These are phyloP conservation scores for Electrona antarctica DNA, from an alignment of 2,113 vertebrate genomes.

Conservation along the genomic window DNA sequence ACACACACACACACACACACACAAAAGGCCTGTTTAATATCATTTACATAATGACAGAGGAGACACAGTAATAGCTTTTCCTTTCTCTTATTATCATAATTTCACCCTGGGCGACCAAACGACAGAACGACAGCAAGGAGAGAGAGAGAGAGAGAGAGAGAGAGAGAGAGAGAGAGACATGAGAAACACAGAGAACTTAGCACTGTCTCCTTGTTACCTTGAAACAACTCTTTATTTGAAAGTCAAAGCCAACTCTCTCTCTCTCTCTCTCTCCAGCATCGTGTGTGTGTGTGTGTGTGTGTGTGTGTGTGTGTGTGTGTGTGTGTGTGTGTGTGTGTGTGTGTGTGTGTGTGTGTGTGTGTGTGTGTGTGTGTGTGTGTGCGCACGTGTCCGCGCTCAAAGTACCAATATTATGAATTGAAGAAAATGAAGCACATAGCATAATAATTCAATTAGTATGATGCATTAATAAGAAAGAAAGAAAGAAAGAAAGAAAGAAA, in stretches of 20 bases:
- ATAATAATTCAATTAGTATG: too few species aligned
- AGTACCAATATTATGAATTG: too few species aligned
- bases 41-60: slow-evolving; percentile 99
- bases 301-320: too few species aligned
- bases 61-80: slow-evolving; percentile 99
- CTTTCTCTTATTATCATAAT: slow-evolving; percentile 99
- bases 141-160: slow-evolving; percentile 38
- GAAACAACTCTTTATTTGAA: slow-evolving; percentile 76
- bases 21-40: slow-evolving; percentile 94
- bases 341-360: too few species aligned
- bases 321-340: too few species aligned
- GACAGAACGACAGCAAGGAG: slow-evolving; percentile 63
- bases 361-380: too few species aligned
- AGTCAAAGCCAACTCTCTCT: slow-evolving; percentile 75
- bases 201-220: slow-evolving; percentile 90
- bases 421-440: too few species aligned
- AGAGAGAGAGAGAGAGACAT: slow-evolving; percentile 63
- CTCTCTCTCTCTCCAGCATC: slow-evolving; percentile 18
- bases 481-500: too few species aligned
- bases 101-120: slow-evolving; percentile 96
- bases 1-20: too few species aligned
- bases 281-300: too few species aligned
- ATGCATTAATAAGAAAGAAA: too few species aligned
- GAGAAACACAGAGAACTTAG: slow-evolving; percentile 39
- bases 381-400: too few species aligned